Base-by-base conservation (phyloP, 2,888 invertebrate genomes). In the Drosophila prolongata region DNA sequence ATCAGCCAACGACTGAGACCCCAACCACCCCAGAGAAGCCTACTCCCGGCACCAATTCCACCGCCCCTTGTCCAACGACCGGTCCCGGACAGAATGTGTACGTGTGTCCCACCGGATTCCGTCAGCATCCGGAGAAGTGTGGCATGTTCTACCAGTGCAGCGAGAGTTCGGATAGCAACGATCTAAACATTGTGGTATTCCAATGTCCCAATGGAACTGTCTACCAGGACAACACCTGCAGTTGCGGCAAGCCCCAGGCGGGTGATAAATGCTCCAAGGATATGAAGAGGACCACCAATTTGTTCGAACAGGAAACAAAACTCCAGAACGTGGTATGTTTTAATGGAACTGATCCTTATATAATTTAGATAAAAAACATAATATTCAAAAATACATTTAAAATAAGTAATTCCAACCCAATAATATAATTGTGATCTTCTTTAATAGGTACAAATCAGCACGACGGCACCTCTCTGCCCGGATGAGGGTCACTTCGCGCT, bases 91-190 rank as follows among this genome's bases (percentile, higher is more conserved):
- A 97, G 92, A 93, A 95, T 74, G 92, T 95, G 13, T 94, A 95
- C 62, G 94, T 96, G 2, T 97, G 97, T 89, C 97, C 97, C 9
- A 96, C 96, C 6, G 96, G 97, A 40, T 97, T 97, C 92, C 94
- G 94, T 87, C 93, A 96, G 75, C 97, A 97, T 93, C 96, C 97
- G 0, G 96, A 95, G 90, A 95, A 95, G 88, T 97, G 97, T 84
- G 96, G 96, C 87, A 92, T 96, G 80, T 97, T 97, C 93, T 97
- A 97, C 90, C 97, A 97, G 91, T 97, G 97, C 84, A 95, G 95
- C 16, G 94, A 94, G 78, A 94, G 94, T 64, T 93, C 94, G 8
- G 94, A 94, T 34, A 94, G 93, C 49, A 94, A 95, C 88, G 95
- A 96, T 76, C 92, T 95, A n/a, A 96, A 95, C 89, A 93, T 97